Evolutionary conservation across 1,140 invertebrate species (phyloP).

Genomic region (Muscidifurax raptorellus): DNA sequence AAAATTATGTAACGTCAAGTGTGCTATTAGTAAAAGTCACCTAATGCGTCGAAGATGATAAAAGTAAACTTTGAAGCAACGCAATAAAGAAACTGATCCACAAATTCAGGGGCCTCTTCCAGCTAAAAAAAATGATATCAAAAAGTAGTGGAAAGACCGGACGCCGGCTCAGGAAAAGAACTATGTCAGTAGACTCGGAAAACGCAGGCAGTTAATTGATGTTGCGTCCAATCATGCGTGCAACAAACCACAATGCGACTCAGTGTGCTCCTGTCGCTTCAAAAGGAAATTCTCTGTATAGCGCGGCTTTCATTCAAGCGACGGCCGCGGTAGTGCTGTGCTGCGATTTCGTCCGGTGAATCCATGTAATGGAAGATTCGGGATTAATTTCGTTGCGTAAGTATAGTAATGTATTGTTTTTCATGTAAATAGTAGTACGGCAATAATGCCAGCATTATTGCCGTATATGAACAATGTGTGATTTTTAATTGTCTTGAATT

Average conservation of each 20-base stretch:
- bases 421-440: too few species aligned
- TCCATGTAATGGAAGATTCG: background rate
- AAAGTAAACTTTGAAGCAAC: background rate
- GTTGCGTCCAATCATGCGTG: constrained; percentile 34
- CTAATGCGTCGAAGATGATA: background rate
- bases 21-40: background rate
- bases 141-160: background rate
- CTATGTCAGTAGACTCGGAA: background rate
- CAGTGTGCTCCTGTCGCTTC: background rate
- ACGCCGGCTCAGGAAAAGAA: background rate
- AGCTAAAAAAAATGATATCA: background rate
- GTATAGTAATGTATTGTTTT: too few species aligned
- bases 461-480: too few species aligned
- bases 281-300: constrained; percentile 8
- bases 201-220: constrained; percentile 37
- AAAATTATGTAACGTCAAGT: background rate
- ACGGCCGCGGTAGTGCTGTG: background rate
- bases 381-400: background rate
- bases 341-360: too few species aligned
- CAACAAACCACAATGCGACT: constrained; percentile 24
- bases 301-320: constrained; percentile 11
- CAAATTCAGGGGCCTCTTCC: background rate
- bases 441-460: too few species aligned
- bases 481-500: too few species aligned
- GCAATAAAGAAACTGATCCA: background rate